Percentiles rank a stretch among this genome's conserved stretches.
These are phyloP conservation scores for Acanthochromis polyacanthus DNA, from an alignment of 2,113 vertebrate genomes.

Conservation along the genomic window DNA sequence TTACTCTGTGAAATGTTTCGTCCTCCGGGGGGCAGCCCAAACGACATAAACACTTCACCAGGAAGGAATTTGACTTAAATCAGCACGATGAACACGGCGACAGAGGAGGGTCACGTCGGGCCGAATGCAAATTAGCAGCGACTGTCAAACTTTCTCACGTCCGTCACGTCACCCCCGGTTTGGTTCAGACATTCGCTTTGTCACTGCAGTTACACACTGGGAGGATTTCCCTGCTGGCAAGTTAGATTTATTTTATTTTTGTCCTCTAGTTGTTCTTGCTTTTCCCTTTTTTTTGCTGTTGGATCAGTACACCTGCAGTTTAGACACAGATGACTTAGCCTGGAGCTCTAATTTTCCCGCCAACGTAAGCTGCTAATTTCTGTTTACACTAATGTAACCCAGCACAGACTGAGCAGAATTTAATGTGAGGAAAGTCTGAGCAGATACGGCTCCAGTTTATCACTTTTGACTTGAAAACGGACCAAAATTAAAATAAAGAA, in stretches of 20 bases:
- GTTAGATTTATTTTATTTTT: neutral
- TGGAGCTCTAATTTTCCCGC: too few relatives aligned
- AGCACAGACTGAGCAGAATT: too few relatives aligned
- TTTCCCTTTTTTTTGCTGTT: neutral
- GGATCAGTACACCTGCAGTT: neutral
- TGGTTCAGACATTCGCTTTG: neutral
- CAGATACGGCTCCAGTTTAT: too few relatives aligned
- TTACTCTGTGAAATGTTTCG: conserved; percentile 57
- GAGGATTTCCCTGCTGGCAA: neutral
- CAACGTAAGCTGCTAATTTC: too few relatives aligned
- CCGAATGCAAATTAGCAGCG: neutral
- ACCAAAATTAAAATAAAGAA: too few relatives aligned
- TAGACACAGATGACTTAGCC: neutral
- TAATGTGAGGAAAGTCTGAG: too few relatives aligned
- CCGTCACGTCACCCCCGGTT: neutral
- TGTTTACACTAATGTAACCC: too few relatives aligned
- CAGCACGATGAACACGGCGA: conserved; percentile 28
- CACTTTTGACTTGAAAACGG: too few relatives aligned
- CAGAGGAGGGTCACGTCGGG: neutral
- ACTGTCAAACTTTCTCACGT: neutral
- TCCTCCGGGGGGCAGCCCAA: conserved; percentile 43
- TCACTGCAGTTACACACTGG: neutral
- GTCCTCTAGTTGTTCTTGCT: neutral
- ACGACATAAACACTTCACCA: conserved; percentile 47
- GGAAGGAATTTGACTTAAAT: conserved; percentile 45